phyloP scores from a whole-genome alignment of 2,113 vertebrate genomes.

The Hyperopisus bebe region DNA sequence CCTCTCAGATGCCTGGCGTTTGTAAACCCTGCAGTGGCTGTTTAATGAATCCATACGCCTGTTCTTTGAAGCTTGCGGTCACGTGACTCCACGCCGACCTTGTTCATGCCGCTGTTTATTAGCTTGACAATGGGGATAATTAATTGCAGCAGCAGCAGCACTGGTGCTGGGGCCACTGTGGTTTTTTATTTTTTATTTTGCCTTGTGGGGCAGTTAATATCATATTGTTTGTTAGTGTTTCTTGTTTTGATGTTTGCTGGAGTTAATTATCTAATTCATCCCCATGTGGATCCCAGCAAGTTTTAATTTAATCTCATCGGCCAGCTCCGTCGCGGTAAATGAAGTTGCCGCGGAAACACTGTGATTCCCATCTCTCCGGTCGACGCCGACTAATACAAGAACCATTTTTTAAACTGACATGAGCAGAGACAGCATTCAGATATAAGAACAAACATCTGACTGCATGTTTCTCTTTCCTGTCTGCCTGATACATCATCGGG shows the following conservation, averaged over 20 bases:
- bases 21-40: background rate
- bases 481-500: background rate
- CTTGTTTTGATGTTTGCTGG: conserved; percentile 1
- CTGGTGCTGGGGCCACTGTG: conserved; percentile 25
- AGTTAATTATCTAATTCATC: conserved; percentile 6
- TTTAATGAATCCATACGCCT: background rate
- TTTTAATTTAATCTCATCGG: background rate
- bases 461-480: background rate
- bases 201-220: background rate
- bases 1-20: background rate
- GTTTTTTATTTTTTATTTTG: background rate
- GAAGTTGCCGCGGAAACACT: background rate
- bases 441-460: background rate
- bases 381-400: background rate
- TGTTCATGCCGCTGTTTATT: background rate
- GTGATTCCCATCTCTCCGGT: background rate
- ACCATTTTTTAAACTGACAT: background rate
- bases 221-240: conserved; percentile 4
- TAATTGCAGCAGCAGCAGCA: background rate
- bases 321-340: background rate
- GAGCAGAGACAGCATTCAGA: background rate
- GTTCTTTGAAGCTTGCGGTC: background rate
- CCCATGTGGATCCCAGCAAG: background rate
- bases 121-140: background rate
- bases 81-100: background rate